A percentile compares a stretch with the other conserved stretches of the same genome.
phyloP scores from a whole-genome alignment of 35 echinoderm and acorn worm genomes.

The Apostichopus parvimensis region DNA sequence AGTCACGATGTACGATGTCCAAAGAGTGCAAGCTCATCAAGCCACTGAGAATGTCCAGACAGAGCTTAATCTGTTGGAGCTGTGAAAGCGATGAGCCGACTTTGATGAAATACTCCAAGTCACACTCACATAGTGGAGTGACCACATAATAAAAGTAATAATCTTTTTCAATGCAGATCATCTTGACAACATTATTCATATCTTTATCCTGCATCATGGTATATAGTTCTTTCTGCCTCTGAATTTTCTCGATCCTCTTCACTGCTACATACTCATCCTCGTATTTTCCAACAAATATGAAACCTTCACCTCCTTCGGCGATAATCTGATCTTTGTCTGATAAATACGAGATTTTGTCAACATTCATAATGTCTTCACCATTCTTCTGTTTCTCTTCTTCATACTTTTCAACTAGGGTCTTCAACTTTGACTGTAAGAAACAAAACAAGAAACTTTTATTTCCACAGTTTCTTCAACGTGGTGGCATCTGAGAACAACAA shows the following conservation, averaged over 20 bases:
- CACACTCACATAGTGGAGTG: slow-evolving; percentile 32
- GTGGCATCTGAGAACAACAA: too few relatives aligned
- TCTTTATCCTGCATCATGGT: neutral
- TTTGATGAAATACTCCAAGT: neutral
- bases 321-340: neutral
- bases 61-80: neutral
- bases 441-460: neutral
- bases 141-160: neutral
- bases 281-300: slow-evolving; percentile 2
- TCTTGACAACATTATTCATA: slow-evolving; percentile 17
- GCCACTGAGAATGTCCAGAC: slow-evolving; percentile 26
- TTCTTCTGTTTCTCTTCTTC: neutral
- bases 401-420: neutral
- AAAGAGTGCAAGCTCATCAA: neutral
- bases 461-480: too few relatives aligned
- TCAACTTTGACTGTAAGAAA: neutral
- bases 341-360: neutral
- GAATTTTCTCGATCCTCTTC: neutral
- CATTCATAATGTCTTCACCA: neutral
- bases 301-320: neutral
- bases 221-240: neutral
- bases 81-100: neutral
- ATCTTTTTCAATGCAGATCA: slow-evolving; percentile 7
- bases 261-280: neutral
- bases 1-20: slow-evolving; percentile 4